Evolutionary conservation across 2,888 invertebrate species (phyloP).

Genomic region (Amblyteles armatorius): DNA sequence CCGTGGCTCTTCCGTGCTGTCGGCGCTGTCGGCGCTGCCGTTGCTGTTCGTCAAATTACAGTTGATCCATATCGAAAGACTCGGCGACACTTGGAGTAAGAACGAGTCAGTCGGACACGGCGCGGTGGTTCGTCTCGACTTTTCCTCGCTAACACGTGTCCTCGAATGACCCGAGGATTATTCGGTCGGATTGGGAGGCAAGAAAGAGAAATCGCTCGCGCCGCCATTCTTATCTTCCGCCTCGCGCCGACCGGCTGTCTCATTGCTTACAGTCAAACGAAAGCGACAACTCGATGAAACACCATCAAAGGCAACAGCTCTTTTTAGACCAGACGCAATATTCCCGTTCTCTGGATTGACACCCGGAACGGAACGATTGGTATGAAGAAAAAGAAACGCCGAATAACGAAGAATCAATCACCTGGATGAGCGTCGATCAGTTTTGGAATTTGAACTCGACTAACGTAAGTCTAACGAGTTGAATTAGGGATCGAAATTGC

Average conservation of each 20-base stretch:
- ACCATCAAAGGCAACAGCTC: not conserved
- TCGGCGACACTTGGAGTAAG: slow-evolving; percentile 13
- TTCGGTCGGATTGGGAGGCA: slow-evolving; percentile 33
- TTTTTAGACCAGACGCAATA: not conserved
- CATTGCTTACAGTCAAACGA: slow-evolving; percentile 20
- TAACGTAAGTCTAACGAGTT: not conserved
- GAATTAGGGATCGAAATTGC: not conserved
- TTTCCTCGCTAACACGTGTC: slow-evolving; percentile 50
- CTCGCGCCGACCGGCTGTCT: not conserved
- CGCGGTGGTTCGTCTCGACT: slow-evolving; percentile 19
- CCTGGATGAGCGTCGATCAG: not conserved
- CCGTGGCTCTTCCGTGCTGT: slow-evolving; percentile 17
- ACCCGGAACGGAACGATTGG: not conserved
- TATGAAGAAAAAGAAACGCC: not conserved
- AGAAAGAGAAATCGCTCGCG: slow-evolving; percentile 39
- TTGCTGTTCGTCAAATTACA: slow-evolving; percentile 58
- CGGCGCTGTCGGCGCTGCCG: slow-evolving; percentile 28
- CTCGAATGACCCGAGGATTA: slow-evolving; percentile 51
- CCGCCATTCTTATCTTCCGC: slow-evolving; percentile 36
- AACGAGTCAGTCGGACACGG: not conserved
- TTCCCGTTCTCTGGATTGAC: not conserved
- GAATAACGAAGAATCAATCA: not conserved
- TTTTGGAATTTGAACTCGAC: not conserved
- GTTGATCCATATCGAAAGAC: slow-evolving; percentile 60
- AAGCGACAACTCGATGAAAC: not conserved